Conservation (phyloP, 2,888 invertebrate species). For the Apamea monoglypha region DNA sequence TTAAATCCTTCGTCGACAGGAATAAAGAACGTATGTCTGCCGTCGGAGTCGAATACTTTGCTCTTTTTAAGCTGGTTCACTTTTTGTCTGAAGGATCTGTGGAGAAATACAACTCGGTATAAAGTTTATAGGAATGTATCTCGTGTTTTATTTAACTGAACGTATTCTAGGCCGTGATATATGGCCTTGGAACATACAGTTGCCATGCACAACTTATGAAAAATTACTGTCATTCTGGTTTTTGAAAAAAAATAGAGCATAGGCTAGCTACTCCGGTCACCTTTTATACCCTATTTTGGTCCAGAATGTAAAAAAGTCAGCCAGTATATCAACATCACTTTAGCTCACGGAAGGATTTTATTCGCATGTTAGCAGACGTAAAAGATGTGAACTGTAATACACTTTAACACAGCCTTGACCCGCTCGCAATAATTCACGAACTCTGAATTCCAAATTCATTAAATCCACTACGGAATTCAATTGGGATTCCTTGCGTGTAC, state of each 20-base stretch:
- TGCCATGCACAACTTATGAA: neutral
- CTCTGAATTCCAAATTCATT: constrained; percentile 36
- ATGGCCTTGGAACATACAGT: neutral
- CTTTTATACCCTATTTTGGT: too few species aligned
- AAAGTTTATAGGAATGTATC: neutral
- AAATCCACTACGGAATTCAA: constrained; percentile 19
- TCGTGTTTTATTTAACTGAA: neutral
- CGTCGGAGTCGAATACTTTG: constrained; percentile 94
- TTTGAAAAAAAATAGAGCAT: too few species aligned
- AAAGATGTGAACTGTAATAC: constrained; percentile 7
- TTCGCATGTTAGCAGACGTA: neutral
- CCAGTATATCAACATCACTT: neutral
- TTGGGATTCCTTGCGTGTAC: constrained; percentile 39
- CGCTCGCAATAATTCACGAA: constrained; percentile 23
- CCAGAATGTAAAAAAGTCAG: too few species aligned
- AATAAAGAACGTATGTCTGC: constrained; percentile 96
- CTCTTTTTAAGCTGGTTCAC: constrained; percentile 93
- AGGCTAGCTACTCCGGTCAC: too few species aligned
- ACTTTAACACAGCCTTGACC: constrained; percentile 24
- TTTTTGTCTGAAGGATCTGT: constrained; percentile 94
- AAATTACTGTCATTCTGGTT: neutral
- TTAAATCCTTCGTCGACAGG: constrained; percentile 97
- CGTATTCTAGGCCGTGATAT: neutral
- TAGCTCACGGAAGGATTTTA: neutral
- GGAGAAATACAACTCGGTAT: constrained; percentile 70